Percentiles rank a stretch among this genome's conserved stretches.
These are phyloP conservation scores for Leptopilina myrica DNA, from an alignment of 2,888 invertebrate species.

Conservation along the genomic window DNA sequence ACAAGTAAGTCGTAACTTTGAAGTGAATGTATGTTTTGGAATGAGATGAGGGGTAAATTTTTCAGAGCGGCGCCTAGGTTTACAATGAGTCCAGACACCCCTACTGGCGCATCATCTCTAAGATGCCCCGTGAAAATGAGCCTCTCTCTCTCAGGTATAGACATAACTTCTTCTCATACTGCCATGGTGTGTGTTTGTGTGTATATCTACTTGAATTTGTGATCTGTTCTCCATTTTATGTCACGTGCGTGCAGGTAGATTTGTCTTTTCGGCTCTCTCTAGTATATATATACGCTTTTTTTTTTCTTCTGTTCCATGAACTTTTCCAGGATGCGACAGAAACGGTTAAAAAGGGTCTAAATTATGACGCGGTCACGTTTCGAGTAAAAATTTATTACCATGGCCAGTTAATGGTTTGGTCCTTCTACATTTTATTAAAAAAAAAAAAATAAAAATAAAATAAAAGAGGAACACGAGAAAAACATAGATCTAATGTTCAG, in stretches of 20 bases:
- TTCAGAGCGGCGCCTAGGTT: conserved; percentile 62
- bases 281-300: neutral
- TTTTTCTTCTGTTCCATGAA: conserved; percentile 24
- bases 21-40: neutral
- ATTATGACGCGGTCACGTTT: conserved; percentile 53
- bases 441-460: neutral
- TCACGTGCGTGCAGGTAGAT: conserved; percentile 34
- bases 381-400: conserved; percentile 49
- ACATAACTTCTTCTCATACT: conserved; percentile 49
- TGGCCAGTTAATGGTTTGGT: conserved; percentile 57
- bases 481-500: neutral
- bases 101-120: conserved; percentile 51
- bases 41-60: conserved; percentile 34
- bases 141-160: conserved; percentile 62
- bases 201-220: neutral
- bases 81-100: conserved; percentile 64
- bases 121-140: conserved; percentile 59
- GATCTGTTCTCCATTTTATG: conserved; percentile 16
- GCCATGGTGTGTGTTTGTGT: conserved; percentile 31
- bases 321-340: conserved; percentile 51
- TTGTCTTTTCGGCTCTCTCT: neutral
- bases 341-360: conserved; percentile 57
- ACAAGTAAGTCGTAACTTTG: neutral
- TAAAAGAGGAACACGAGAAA: neutral
- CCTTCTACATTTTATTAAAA: conserved; percentile 41